A percentile compares a stretch with the other conserved stretches of the same genome.
Conservation (phyloP, 2,888 invertebrate species). For the Molorchus minor region DNA sequence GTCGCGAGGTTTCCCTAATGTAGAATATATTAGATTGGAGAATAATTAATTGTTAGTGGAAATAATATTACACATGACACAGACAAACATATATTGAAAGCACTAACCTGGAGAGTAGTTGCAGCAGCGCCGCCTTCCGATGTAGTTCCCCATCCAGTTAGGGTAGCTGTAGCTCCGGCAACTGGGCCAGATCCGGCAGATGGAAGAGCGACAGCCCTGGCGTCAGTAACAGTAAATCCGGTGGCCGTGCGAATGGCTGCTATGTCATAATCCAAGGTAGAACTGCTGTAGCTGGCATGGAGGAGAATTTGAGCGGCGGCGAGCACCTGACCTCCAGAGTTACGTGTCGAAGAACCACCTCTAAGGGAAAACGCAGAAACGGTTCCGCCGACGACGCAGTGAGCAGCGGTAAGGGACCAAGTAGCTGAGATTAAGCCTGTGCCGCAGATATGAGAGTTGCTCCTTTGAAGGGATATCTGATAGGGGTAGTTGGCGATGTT, state of each 20-base stretch:
- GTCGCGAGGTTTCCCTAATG: too few relatives aligned
- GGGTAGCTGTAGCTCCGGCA: slow-evolving; percentile 13
- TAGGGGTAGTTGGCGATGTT: slow-evolving; percentile 35
- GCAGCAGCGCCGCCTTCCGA: slow-evolving; percentile 23
- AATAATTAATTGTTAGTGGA: too few relatives aligned
- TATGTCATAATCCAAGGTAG: slow-evolving; percentile 39
- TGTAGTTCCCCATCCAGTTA: slow-evolving; percentile 35
- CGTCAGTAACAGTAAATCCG: background rate
- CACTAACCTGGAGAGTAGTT: slow-evolving; percentile 2
- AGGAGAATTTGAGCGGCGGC: slow-evolving; percentile 1
- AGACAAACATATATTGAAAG: too few relatives aligned
- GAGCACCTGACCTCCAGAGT: slow-evolving; percentile 36
- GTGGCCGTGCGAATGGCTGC: slow-evolving; percentile 24
- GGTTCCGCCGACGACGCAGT: slow-evolving; percentile 32
- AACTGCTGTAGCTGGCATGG: slow-evolving; percentile 27
- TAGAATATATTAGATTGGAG: too few relatives aligned
- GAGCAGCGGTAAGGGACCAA: slow-evolving; percentile 44
- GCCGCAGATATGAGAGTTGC: slow-evolving; percentile 39
- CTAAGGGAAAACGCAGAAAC: slow-evolving; percentile 22
- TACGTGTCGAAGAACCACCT: slow-evolving; percentile 35
- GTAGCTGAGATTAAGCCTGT: slow-evolving; percentile 37
- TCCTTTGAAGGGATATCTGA: slow-evolving; percentile 38
- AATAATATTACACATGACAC: too few relatives aligned
- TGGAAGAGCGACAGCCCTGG: background rate
- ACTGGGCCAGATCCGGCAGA: slow-evolving; percentile 16